A percentile compares a stretch with the other conserved stretches of the same genome.
phyloP scores from a whole-genome alignment of 1,140 invertebrate genomes.

The Drosophila auraria region DNA sequence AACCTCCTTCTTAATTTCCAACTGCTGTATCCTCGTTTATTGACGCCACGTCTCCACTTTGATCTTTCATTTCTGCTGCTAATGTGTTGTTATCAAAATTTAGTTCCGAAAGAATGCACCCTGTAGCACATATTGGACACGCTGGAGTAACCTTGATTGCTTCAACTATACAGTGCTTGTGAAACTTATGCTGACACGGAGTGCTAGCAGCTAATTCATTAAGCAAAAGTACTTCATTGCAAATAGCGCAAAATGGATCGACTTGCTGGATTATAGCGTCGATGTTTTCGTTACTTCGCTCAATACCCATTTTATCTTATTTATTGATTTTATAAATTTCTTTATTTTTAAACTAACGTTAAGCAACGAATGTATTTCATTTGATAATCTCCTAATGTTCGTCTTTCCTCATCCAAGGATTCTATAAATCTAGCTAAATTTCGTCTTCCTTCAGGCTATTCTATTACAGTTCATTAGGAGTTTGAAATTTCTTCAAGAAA shows the following conservation, averaged over 20 bases:
- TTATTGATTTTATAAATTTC: neutral
- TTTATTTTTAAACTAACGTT: neutral
- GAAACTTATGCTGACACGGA: neutral
- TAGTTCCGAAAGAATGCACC: neutral
- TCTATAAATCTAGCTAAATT: neutral
- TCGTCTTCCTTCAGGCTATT: neutral
- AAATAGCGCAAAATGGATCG: neutral
- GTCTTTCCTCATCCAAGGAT: neutral
- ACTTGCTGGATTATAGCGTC: neutral
- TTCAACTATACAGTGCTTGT: neutral
- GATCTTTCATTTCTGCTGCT: neutral
- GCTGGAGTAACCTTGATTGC: neutral
- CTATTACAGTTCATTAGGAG: neutral
- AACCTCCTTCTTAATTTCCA: neutral
- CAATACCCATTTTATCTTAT: neutral
- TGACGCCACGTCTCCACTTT: neutral
- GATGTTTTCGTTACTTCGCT: neutral
- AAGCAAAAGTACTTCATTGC: neutral
- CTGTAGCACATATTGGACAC: neutral
- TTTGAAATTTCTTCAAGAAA: neutral
- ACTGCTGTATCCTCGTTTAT: neutral
- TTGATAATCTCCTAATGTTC: neutral
- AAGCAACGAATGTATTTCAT: neutral
- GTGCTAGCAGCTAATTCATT: neutral
- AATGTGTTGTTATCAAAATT: slow-evolving; percentile 1